Conservation (phyloP, 2,797 vertebrate species). For the Danio tinwini region DNA sequence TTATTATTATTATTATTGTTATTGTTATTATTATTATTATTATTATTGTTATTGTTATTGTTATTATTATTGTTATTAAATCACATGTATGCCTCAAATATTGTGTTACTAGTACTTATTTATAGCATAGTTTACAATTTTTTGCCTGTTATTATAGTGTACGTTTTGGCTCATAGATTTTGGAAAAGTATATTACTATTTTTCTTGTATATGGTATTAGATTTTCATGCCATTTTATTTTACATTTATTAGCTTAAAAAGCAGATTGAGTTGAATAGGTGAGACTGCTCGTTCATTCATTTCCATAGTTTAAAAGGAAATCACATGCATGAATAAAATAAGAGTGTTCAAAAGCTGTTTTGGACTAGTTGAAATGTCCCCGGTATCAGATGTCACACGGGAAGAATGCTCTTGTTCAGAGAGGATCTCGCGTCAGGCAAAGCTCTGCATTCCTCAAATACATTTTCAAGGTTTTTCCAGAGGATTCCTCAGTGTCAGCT, state of each 20-base stretch:
- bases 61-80: no score
- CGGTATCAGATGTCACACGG: neutral
- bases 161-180: neutral
- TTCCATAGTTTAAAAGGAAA: neutral
- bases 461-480: slow-evolving; percentile 3
- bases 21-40: no score
- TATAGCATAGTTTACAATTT: no score
- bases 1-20: no score
- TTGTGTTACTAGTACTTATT: no score
- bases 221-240: no score
- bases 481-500: slow-evolving; percentile 11
- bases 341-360: neutral
- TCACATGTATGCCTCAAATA: no score
- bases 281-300: neutral
- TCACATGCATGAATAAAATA: neutral
- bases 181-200: neutral
- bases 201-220: no score
- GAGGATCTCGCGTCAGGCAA: neutral
- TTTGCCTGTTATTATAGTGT: neutral
- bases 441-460: neutral
- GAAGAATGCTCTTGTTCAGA: neutral
- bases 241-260: neutral
- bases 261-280: neutral
- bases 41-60: no score
- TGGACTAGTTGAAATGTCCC: neutral